Percentiles rank a stretch among this genome's conserved stretches.
phyloP scores from a whole-genome alignment of 2,797 vertebrate species.

The Gambelia wislizenii region DNA sequence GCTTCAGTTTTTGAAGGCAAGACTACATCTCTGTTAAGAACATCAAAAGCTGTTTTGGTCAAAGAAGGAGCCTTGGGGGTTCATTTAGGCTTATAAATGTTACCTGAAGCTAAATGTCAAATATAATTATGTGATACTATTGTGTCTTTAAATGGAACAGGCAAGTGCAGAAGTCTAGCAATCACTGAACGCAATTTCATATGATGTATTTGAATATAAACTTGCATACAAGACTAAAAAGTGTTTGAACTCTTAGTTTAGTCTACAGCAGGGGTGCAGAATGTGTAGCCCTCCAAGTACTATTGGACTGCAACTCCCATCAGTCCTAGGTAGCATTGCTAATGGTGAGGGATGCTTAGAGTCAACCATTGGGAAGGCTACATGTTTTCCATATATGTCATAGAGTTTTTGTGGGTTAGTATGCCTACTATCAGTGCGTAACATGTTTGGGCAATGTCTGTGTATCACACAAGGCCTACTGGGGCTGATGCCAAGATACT shows the following conservation, averaged over 20 bases:
- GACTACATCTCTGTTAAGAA: conserved; percentile 58
- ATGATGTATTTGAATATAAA: conserved; percentile 5
- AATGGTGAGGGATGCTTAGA: too few relatives aligned
- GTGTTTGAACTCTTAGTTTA: neutral
- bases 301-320: too few relatives aligned
- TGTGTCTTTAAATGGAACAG: conserved; percentile 51
- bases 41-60: conserved; percentile 68
- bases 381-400: too few relatives aligned
- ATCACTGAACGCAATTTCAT: conserved; percentile 11
- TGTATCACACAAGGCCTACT: too few relatives aligned
- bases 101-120: conserved; percentile 72
- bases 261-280: too few relatives aligned
- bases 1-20: conserved; percentile 69
- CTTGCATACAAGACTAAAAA: conserved; percentile 7
- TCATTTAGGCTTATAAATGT: conserved; percentile 69
- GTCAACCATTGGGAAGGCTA: too few relatives aligned
- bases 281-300: too few relatives aligned
- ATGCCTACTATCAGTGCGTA: neutral
- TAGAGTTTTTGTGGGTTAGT: neutral
- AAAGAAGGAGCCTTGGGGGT: conserved; percentile 34
- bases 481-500: neutral
- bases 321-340: too few relatives aligned
- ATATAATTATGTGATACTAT: conserved; percentile 63
- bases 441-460: neutral
- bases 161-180: conserved; percentile 22